These are phyloP conservation scores for Chesias legatella DNA, from an alignment of 2,888 invertebrate species.

Conservation along the genomic window DNA sequence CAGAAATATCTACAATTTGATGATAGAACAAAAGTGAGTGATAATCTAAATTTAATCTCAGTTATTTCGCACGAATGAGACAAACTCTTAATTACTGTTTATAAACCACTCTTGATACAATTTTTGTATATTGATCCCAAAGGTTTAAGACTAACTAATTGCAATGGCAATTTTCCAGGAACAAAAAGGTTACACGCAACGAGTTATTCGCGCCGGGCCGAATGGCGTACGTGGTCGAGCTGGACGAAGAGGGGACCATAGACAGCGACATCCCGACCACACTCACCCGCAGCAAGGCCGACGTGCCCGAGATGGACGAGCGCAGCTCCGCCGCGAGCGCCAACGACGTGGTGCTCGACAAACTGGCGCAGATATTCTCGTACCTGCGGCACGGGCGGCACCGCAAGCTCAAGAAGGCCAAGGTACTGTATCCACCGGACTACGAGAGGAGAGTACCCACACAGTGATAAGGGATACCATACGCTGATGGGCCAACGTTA, in stretches of 20 bases:
- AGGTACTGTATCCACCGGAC: constrained; percentile 48
- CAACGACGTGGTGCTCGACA: constrained; percentile 95
- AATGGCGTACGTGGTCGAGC: constrained; percentile 98
- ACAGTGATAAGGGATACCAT: too few species aligned
- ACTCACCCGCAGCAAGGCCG: constrained; percentile 93
- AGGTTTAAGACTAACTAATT: too few species aligned
- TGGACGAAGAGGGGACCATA: constrained; percentile 87
- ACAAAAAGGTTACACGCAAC: constrained; percentile 88
- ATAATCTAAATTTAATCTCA: background rate
- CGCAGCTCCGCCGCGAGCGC: constrained; percentile 75
- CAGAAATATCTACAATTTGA: constrained; percentile 85
- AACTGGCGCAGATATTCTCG: constrained; percentile 96
- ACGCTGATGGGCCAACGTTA: too few species aligned
- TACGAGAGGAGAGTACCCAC: too few species aligned
- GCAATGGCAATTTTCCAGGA: too few species aligned
- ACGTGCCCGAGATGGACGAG: constrained; percentile 87
- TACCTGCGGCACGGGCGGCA: constrained; percentile 93
- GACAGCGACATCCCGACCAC: constrained; percentile 97
- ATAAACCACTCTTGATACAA: too few species aligned
- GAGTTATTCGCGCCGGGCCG: constrained; percentile 96
- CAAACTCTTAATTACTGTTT: too few species aligned
- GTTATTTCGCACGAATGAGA: too few species aligned
- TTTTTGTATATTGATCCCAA: too few species aligned
- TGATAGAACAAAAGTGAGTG: constrained; percentile 77
- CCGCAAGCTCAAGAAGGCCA: constrained; percentile 87